Percentiles rank a stretch among this genome's conserved stretches.
Conservation (phyloP, 2,113 vertebrate species). For the Odontesthes bonariensis region DNA sequence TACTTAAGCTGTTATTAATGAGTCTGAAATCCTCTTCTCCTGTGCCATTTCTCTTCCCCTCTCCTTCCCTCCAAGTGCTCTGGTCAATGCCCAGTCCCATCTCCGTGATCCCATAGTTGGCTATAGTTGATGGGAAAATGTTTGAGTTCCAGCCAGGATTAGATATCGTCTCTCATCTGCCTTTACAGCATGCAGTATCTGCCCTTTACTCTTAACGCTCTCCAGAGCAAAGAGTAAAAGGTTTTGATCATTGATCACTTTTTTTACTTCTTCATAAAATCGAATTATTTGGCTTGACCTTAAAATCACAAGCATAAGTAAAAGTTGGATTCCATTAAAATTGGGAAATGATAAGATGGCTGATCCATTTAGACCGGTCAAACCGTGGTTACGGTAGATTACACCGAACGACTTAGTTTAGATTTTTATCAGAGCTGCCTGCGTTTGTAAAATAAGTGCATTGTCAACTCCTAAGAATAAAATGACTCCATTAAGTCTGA, state of each 20-base stretch:
- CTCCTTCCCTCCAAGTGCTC: conserved; percentile 17
- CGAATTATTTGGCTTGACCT: conserved; percentile 5
- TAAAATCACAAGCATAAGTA: conserved; percentile 31
- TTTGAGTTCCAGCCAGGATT: conserved; percentile 66
- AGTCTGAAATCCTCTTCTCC: conserved; percentile 38
- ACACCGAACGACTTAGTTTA: neutral
- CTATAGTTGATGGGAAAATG: conserved; percentile 57
- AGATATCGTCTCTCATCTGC: conserved; percentile 56
- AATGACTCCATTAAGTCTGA: conserved; percentile 12
- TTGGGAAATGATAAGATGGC: neutral
- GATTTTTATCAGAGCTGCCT: conserved; percentile 14
- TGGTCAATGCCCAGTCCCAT: conserved; percentile 21
- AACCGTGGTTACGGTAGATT: neutral
- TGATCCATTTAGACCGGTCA: conserved; percentile 19
- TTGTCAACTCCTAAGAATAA: conserved; percentile 6
- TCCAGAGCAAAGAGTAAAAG: conserved; percentile 8
- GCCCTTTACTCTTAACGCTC: conserved; percentile 29
- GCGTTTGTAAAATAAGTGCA: conserved; percentile 23
- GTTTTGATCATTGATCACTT: conserved; percentile 20
- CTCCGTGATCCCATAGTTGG: conserved; percentile 50
- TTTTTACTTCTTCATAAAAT: neutral
- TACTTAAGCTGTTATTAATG: conserved; percentile 65
- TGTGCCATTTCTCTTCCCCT: conserved; percentile 14
- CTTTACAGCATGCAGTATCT: conserved; percentile 47
- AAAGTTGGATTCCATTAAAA: neutral